Evolutionary conservation across 64 coral and sea anemone species (phyloP).

Genomic region (Pocillopora damicornis): DNA sequence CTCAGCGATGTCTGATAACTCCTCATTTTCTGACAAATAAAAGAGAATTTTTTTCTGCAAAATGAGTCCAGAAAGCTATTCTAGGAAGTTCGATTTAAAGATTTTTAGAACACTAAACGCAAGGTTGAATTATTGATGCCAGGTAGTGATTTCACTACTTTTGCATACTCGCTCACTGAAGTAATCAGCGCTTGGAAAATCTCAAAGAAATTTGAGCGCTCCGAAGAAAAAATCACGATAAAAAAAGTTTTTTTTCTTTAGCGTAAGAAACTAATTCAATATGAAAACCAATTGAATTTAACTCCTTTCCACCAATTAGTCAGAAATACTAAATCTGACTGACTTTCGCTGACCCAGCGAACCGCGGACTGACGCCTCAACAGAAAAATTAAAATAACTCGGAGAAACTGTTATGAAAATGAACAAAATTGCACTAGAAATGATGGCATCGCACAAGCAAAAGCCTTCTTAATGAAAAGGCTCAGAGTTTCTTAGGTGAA

Average conservation of each 20-base stretch:
- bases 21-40: constrained; percentile 22
- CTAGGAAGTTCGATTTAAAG: neutral
- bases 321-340: neutral
- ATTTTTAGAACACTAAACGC: neutral
- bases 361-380: constrained; percentile 8
- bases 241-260: neutral
- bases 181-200: neutral
- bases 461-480: neutral
- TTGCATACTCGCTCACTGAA: constrained; percentile 40
- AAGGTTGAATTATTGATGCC: constrained; percentile 24
- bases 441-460: neutral
- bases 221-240: neutral
- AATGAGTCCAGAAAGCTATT: neutral
- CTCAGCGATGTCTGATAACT: neutral
- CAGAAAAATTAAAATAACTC: constrained; percentile 2
- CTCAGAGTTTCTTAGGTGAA: neutral
- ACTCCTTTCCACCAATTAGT: neutral
- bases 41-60: neutral
- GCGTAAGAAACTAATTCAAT: neutral
- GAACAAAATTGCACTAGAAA: neutral
- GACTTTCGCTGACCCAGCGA: neutral
- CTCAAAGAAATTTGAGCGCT: neutral
- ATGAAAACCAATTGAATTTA: too few species aligned
- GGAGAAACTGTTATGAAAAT: neutral
- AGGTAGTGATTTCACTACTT: constrained; percentile 35